These are phyloP conservation scores for Lutra lutra DNA, from an alignment of 2,797 vertebrate species.

Conservation along the genomic window DNA sequence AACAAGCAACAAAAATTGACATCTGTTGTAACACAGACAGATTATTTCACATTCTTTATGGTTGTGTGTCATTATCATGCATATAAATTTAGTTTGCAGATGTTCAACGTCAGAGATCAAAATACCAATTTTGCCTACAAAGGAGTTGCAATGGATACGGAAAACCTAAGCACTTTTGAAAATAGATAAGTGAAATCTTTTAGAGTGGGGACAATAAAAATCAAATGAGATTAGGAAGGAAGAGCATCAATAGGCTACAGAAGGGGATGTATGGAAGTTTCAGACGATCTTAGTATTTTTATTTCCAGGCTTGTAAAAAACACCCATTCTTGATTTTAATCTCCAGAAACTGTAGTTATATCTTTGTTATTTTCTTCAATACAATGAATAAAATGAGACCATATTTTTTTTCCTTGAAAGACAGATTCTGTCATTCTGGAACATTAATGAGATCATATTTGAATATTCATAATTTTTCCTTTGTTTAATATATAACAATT, in stretches of 20 bases:
- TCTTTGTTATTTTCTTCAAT: conserved; percentile 72
- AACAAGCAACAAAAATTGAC: conserved; percentile 71
- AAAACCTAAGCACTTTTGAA: conserved; percentile 74
- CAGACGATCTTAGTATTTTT: conserved; percentile 54
- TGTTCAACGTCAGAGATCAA: conserved; percentile 78
- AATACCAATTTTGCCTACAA: conserved; percentile 69
- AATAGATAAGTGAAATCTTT: conserved; percentile 70
- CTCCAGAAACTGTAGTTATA: neutral
- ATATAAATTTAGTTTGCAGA: conserved; percentile 75
- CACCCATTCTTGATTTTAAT: conserved; percentile 43
- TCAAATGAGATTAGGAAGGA: conserved; percentile 62
- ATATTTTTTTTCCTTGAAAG: conserved; percentile 78
- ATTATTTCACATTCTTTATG: conserved; percentile 69
- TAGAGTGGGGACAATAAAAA: conserved; percentile 69
- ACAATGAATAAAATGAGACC: conserved; percentile 77
- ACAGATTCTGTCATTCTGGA: conserved; percentile 75
- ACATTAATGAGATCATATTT: conserved; percentile 85
- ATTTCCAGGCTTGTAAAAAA: conserved; percentile 60
- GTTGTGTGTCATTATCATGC: conserved; percentile 55
- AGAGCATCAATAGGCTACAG: conserved; percentile 27
- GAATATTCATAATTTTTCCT: conserved; percentile 83
- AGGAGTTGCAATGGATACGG: conserved; percentile 68
- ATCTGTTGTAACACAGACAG: conserved; percentile 70
- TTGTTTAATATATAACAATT: conserved; percentile 82
- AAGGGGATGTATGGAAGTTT: conserved; percentile 13